phyloP scores from a whole-genome alignment of 2,113 vertebrate genomes.

The Melanerpes aurifrons region DNA sequence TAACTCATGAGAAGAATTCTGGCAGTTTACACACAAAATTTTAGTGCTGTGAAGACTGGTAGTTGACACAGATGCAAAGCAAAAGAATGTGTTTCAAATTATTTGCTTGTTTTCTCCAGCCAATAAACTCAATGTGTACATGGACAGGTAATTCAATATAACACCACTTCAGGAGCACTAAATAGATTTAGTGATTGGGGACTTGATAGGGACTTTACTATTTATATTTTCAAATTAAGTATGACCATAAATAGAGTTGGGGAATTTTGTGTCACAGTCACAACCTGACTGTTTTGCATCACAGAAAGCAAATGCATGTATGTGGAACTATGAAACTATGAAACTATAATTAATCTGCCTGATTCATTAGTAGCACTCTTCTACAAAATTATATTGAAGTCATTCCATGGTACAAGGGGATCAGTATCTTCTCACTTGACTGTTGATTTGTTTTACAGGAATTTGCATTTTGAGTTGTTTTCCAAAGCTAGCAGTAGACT shows the following conservation, averaged over 20 bases:
- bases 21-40: not conserved
- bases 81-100: not conserved
- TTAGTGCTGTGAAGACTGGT: not conserved
- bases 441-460: not conserved
- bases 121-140: not conserved
- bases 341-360: not conserved
- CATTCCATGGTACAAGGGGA: not conserved
- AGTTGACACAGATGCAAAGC: not conserved
- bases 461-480: not conserved
- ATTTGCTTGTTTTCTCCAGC: not conserved
- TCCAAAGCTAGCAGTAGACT: not conserved
- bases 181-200: constrained; percentile 26
- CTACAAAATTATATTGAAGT: not conserved
- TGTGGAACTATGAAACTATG: no score
- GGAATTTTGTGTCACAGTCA: not conserved
- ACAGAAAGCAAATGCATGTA: not conserved
- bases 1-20: not conserved
- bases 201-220: not conserved
- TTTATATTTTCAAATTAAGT: not conserved
- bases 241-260: not conserved
- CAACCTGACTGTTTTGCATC: not conserved
- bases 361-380: not conserved
- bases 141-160: not conserved
- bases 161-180: constrained; percentile 37
- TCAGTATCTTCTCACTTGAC: not conserved